These are phyloP conservation scores for Ciconia maguari DNA, from an alignment of 2,113 vertebrate species.

Conservation along the genomic window DNA sequence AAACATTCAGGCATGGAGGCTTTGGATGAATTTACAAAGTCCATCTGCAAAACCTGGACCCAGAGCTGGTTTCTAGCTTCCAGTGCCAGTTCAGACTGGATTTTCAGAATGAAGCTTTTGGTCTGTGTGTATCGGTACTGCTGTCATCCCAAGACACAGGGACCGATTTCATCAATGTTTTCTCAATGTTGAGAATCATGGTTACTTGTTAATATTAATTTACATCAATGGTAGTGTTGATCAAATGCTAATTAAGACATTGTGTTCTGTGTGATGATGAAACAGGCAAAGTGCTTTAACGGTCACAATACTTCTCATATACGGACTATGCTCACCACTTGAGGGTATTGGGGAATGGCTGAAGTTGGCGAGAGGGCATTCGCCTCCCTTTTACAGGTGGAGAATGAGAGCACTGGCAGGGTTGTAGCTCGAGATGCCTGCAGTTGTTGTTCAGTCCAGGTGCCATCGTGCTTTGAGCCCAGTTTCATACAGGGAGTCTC, in stretches of 20 bases:
- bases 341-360: not conserved
- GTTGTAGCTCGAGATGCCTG: accelerated
- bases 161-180: not conserved
- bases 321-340: accelerated
- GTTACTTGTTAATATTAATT: not conserved
- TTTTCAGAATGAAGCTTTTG: not conserved
- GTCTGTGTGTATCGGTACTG: not conserved
- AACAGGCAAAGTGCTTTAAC: not conserved
- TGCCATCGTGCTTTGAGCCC: not conserved
- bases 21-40: not conserved
- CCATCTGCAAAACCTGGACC: not conserved
- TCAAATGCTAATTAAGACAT: not conserved
- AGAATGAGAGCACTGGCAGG: not conserved
- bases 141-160: not conserved
- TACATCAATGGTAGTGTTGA: not conserved
- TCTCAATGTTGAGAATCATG: not conserved
- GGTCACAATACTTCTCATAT: not conserved
- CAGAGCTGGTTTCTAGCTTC: not conserved
- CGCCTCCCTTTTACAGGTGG: not conserved
- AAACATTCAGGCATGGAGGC: not conserved
- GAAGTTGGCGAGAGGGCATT: not conserved
- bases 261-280: not conserved
- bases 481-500: not conserved
- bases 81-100: not conserved
- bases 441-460: not conserved